Base-by-base conservation (phyloP, 2,113 vertebrate species). In the rat (Rattus norvegicus) region DNA sequence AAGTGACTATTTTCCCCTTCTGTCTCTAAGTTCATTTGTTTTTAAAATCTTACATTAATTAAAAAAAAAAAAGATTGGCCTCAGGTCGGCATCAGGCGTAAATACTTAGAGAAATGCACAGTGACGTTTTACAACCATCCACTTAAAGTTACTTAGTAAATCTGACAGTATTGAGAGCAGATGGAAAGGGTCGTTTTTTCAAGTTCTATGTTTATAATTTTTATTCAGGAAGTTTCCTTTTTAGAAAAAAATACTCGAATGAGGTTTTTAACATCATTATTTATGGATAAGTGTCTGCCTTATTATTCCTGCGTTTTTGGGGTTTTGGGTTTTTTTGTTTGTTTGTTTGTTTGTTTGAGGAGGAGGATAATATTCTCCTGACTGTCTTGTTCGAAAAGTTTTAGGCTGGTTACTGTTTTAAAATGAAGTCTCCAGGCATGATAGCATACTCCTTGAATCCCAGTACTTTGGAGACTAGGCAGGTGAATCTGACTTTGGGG, bases 101-200 rank as follows among this genome's bases (percentile, higher is more conserved):
- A 92, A 89, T 75, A 95, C 80, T 65, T 67, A 92, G 95, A 72
- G 75, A 96, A 97, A 97, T 94, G 93, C 91, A 94, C 43, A 94
- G 91, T 87, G 95, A 93, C 76, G 72, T 97, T 97, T 98, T 97
- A 97, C 91, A 97, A 92, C 95, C 93, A 54, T 72, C 93, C 94
- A 93, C 88, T 93, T 95, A 94, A 95, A 97, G 92, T 86, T 92
- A 54, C 80, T 92, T 96, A 95, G 91, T 96, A 96, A 96, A 95
- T 94, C 65, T 96, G 88, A 97, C 88, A 95, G 59, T 76, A 92
- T 91, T 89, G 90, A 95, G 93, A 96, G 93, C 93, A 94, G 93
- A 97, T 95, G 91, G 56, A 49, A 95, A 97, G 92, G 76, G 54
- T 76, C 69, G 10, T 86, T 86, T 95, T n/a, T 85, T 85, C 0